Evolutionary conservation across 1,140 invertebrate species (phyloP).

Genomic region (Dolichoris vasculosae): DNA sequence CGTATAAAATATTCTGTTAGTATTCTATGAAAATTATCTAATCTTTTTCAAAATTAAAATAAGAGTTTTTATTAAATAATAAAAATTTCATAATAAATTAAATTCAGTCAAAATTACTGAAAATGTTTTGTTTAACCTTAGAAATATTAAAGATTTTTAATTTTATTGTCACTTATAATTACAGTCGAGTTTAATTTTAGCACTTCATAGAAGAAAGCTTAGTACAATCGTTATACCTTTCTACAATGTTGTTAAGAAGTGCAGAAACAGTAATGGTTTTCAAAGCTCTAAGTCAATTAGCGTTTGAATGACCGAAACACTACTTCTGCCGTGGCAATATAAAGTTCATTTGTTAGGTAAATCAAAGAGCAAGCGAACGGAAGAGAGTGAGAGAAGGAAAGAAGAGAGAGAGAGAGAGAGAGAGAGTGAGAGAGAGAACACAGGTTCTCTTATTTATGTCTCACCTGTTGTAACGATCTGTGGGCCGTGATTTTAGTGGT

Average conservation of each 20-base stretch:
- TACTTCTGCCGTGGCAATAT: background rate
- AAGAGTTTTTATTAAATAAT: background rate
- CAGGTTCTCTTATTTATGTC: background rate
- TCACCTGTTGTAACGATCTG: slow-evolving; percentile 64
- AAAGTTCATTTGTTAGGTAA: slow-evolving; percentile 1
- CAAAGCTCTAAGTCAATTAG: slow-evolving; percentile 15
- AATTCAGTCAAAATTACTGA: background rate
- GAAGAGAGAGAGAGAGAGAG: background rate
- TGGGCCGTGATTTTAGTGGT: slow-evolving; percentile 57
- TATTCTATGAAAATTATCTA: too few species aligned
- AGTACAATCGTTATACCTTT: background rate
- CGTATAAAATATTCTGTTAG: too few species aligned
- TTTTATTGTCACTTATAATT: background rate
- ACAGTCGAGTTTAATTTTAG: background rate
- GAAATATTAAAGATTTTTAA: background rate
- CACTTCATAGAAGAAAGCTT: background rate
- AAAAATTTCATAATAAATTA: background rate
- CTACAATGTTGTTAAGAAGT: background rate
- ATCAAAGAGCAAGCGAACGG: background rate
- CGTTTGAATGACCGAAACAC: background rate
- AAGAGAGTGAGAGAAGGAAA: background rate
- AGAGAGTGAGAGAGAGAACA: background rate
- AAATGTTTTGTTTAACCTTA: background rate
- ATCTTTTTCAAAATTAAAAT: too few species aligned
- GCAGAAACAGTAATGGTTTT: background rate